Conservation (phyloP, 2,888 invertebrate genomes). For the Oscheius myriophilus region DNA sequence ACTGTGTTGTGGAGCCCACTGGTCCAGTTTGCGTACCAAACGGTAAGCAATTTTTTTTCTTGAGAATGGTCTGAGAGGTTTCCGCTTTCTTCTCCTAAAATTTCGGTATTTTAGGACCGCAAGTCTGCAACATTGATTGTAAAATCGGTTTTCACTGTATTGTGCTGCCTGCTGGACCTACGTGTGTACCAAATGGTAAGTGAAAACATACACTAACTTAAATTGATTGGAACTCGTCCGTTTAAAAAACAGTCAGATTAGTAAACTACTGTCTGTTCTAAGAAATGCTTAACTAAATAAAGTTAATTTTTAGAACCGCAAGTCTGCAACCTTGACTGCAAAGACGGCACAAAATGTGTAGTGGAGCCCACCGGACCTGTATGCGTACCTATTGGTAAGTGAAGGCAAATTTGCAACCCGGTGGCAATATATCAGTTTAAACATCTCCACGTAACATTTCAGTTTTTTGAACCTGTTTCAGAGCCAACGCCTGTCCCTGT, state of each 20-base stretch:
- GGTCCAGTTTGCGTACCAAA: conserved; percentile 1
- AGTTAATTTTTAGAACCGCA: background rate
- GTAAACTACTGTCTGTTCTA: too few species aligned
- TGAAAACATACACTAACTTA: too few species aligned
- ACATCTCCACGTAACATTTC: too few species aligned
- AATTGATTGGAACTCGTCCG: too few species aligned
- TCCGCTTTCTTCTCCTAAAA: too few species aligned
- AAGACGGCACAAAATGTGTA: background rate
- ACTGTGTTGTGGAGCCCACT: background rate
- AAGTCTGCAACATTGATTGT: background rate
- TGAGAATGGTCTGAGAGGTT: too few species aligned
- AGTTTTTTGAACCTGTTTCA: too few species aligned
- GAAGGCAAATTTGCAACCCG: too few species aligned
- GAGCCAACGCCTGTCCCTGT: too few species aligned
- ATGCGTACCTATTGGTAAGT: background rate
- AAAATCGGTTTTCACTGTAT: background rate
- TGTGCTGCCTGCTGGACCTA: background rate
- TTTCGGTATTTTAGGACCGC: background rate
- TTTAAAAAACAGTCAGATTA: background rate
- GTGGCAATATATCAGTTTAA: too few species aligned
- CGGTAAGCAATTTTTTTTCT: too few species aligned
- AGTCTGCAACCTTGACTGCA: background rate
- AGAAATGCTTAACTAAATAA: too few species aligned
- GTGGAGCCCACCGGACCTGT: background rate
- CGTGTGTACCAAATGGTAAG: background rate